A percentile compares a stretch with the other conserved stretches of the same genome.
Evolutionary conservation across 2,113 vertebrate genomes (phyloP).

Genomic region (Gasterosteus nipponicus): DNA sequence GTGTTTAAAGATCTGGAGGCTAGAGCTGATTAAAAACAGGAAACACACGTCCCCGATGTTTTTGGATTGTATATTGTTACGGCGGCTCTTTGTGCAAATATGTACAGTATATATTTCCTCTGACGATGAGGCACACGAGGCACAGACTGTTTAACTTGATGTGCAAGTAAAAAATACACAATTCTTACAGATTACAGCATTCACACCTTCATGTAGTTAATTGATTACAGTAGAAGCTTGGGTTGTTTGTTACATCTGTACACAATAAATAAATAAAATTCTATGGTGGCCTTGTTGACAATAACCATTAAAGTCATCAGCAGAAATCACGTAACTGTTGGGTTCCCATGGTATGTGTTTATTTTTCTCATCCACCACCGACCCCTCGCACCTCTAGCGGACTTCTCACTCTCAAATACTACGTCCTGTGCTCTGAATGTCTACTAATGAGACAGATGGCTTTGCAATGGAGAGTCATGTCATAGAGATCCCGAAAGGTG

Average conservation of each 20-base stretch:
- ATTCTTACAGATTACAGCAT: conserved; percentile 13
- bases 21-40: conserved; percentile 57
- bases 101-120: conserved; percentile 25
- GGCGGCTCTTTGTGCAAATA: conserved; percentile 36
- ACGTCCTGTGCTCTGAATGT: too few species aligned
- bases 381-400: too few species aligned
- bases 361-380: too few species aligned
- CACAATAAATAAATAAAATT: background rate
- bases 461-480: background rate
- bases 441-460: too few species aligned
- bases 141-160: conserved; percentile 32
- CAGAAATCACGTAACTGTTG: too few species aligned
- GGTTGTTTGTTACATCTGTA: background rate
- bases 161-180: background rate
- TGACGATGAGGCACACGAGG: conserved; percentile 44
- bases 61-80: conserved; percentile 43
- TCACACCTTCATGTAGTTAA: conserved; percentile 4
- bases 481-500: background rate
- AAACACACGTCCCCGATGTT: conserved; percentile 9
- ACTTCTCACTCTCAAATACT: too few species aligned
- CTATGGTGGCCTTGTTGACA: background rate
- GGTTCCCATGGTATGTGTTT: too few species aligned
- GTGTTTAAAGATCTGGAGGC: conserved; percentile 50
- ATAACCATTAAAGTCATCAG: background rate
- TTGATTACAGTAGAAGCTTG: background rate